Conservation (phyloP, 1,140 invertebrate species). For the Frieseomelitta varia region DNA sequence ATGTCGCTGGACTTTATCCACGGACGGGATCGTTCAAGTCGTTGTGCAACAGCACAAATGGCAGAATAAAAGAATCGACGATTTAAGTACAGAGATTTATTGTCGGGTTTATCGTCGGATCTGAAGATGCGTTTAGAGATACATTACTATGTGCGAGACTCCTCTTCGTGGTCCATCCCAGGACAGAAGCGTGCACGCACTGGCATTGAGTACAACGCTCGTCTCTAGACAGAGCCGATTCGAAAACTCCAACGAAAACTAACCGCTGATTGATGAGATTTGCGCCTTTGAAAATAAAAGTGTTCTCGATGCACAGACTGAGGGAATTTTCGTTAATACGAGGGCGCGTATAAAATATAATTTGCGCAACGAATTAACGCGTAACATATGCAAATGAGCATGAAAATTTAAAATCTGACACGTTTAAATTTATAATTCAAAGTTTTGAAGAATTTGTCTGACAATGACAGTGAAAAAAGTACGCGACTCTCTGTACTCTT, state of each 20-base stretch:
- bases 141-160: neutral
- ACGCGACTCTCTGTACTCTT: too few species aligned
- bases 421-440: neutral
- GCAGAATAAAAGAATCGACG: neutral
- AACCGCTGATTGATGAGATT: neutral
- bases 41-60: neutral
- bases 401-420: neutral
- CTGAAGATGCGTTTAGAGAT: neutral
- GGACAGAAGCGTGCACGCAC: neutral
- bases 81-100: neutral
- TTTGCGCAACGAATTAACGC: neutral
- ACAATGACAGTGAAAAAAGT: neutral
- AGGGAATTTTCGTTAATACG: neutral
- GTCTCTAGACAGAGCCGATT: neutral
- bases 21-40: neutral
- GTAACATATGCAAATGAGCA: neutral
- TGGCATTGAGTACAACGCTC: neutral
- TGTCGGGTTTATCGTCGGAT: neutral
- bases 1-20: neutral
- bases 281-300: neutral
- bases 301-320: neutral
- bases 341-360: neutral
- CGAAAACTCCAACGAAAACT: neutral
- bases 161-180: neutral
- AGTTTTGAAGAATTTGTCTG: neutral